phyloP scores from a whole-genome alignment of 2,113 vertebrate species.

The Dicaeum eximium region DNA sequence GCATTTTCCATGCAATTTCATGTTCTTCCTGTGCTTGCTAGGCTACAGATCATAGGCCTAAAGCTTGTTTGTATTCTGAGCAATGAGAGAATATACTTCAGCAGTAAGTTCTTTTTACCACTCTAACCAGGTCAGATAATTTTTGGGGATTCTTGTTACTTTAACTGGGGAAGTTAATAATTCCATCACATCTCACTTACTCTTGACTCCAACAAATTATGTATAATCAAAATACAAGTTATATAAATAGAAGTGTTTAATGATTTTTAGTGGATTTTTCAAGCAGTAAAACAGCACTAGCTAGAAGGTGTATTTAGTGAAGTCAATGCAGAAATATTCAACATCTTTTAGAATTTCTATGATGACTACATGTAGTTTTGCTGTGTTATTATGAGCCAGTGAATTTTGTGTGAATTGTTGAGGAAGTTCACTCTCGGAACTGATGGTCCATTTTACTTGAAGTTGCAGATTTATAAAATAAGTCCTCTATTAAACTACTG shows the following conservation, averaged over 20 bases:
- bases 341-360: neutral
- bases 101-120: neutral
- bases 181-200: neutral
- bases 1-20: neutral
- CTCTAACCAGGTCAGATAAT: neutral
- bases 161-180: neutral
- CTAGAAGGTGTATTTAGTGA: neutral
- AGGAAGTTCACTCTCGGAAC: neutral
- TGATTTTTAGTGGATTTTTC: neutral
- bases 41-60: neutral
- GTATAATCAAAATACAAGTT: neutral
- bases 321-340: neutral
- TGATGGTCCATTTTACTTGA: neutral
- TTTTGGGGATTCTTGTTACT: neutral
- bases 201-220: neutral
- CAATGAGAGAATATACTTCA: neutral
- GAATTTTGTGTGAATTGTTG: neutral
- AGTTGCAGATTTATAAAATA: neutral
- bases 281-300: neutral
- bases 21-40: neutral
- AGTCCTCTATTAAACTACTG: neutral
- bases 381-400: neutral
- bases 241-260: neutral
- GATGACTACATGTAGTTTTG: neutral
- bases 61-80: neutral